Conservation (phyloP, 2,797 vertebrate genomes). For the Coluber constrictor region DNA sequence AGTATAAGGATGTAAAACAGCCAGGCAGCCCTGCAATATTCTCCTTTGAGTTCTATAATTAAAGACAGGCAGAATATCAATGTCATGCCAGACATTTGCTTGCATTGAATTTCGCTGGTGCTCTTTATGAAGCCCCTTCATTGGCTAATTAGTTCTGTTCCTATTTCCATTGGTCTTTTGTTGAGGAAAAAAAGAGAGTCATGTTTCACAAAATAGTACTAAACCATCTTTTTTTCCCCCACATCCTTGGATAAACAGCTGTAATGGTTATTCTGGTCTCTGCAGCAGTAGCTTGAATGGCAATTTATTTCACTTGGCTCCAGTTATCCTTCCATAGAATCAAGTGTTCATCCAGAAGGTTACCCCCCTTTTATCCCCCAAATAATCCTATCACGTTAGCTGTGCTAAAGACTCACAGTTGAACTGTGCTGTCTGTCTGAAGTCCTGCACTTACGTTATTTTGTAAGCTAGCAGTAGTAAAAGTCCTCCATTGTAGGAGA, state of each 20-base stretch:
- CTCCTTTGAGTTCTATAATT: neutral
- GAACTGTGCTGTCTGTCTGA: neutral
- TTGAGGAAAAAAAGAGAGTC: no score
- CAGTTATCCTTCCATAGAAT: neutral
- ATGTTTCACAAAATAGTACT: neutral
- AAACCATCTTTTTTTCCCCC: neutral
- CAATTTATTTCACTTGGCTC: neutral
- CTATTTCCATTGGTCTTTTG: neutral
- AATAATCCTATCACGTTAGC: neutral
- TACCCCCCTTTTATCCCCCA: neutral
- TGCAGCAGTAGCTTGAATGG: neutral
- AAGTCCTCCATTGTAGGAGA: neutral
- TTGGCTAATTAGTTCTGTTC: neutral
- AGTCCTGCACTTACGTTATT: neutral
- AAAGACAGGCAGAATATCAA: neutral
- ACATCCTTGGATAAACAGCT: neutral
- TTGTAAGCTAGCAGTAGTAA: neutral
- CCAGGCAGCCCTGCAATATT: neutral
- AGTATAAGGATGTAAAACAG: neutral
- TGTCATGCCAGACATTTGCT: neutral
- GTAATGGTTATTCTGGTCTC: neutral
- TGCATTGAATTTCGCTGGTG: neutral
- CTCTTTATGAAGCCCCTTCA: neutral
- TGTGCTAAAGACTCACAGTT: neutral
- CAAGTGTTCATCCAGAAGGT: neutral